Percentiles rank a stretch among this genome's conserved stretches.
These are phyloP conservation scores for Dysdera silvatica DNA, from an alignment of 1,140 invertebrate species.

Conservation along the genomic window DNA sequence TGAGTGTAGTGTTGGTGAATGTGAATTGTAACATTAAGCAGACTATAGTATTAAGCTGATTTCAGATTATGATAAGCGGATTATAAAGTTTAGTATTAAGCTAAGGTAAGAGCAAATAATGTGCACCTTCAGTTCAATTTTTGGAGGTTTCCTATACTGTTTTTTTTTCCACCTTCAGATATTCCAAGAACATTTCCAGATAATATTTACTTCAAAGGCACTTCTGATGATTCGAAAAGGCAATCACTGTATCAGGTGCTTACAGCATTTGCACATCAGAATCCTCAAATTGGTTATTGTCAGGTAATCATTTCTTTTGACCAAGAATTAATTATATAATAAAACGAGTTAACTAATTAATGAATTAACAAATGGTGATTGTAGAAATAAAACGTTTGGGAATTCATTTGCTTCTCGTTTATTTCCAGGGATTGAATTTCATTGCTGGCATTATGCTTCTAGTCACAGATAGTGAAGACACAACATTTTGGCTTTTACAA, in stretches of 20 bases:
- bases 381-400: not conserved
- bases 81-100: too few species aligned
- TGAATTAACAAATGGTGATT: too few species aligned
- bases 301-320: conserved; percentile 53
- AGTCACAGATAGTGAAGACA: conserved; percentile 78
- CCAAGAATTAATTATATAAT: not conserved
- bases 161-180: conserved; percentile 38
- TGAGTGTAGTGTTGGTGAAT: too few species aligned
- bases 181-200: conserved; percentile 75
- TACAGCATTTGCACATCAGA: conserved; percentile 79
- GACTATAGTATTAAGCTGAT: not conserved
- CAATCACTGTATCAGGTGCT: conserved; percentile 67
- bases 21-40: too few species aligned
- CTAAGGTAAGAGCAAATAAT: too few species aligned
- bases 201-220: conserved; percentile 79
- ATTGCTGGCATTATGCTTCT: conserved; percentile 77
- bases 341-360: too few species aligned
- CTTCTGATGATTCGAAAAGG: conserved; percentile 54
- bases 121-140: too few species aligned
- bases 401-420: conserved; percentile 18
- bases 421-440: conserved; percentile 71
- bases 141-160: too few species aligned
- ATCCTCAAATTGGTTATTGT: conserved; percentile 78
- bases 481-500: conserved; percentile 83
- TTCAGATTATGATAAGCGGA: not conserved